phyloP scores from a whole-genome alignment of 2,797 vertebrate species.

The Cirrhinus mrigala region DNA sequence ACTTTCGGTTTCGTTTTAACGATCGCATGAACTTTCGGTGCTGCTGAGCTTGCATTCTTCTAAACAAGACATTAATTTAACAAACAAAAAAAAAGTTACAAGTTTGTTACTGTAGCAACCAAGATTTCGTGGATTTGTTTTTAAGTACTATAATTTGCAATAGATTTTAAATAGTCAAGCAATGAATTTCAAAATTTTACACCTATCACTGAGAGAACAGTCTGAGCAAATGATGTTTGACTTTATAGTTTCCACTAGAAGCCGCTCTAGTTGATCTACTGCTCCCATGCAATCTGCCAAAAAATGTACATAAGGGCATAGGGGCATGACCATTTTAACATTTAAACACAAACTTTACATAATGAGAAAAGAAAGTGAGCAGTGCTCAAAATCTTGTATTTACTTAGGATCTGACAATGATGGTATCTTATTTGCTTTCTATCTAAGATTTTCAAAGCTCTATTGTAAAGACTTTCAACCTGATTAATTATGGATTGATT shows the following conservation, averaged over 20 bases:
- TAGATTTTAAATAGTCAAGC: not conserved
- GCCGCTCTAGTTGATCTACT: not conserved
- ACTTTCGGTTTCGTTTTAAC: too few species aligned
- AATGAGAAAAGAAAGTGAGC: not conserved
- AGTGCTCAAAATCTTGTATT: not conserved
- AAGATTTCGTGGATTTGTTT: too few species aligned
- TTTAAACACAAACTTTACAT: not conserved
- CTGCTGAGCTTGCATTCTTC: too few species aligned
- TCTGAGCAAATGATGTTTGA: not conserved
- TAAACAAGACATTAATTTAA: too few species aligned
- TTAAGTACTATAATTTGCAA: too few species aligned
- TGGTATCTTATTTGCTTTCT: not conserved
- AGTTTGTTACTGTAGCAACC: too few species aligned
- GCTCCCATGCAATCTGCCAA: not conserved
- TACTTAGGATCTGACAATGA: not conserved
- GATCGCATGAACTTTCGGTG: too few species aligned
- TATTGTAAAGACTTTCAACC: too few species aligned
- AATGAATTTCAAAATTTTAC: not conserved
- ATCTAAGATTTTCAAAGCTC: not conserved
- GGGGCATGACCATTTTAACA: not conserved
- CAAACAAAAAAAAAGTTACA: too few species aligned
- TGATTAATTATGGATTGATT: too few species aligned
- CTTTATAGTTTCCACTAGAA: not conserved
- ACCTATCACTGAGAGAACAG: not conserved
- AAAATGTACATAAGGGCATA: not conserved